phyloP scores from a whole-genome alignment of 2,888 invertebrate genomes.

The Onchidella celtica region DNA sequence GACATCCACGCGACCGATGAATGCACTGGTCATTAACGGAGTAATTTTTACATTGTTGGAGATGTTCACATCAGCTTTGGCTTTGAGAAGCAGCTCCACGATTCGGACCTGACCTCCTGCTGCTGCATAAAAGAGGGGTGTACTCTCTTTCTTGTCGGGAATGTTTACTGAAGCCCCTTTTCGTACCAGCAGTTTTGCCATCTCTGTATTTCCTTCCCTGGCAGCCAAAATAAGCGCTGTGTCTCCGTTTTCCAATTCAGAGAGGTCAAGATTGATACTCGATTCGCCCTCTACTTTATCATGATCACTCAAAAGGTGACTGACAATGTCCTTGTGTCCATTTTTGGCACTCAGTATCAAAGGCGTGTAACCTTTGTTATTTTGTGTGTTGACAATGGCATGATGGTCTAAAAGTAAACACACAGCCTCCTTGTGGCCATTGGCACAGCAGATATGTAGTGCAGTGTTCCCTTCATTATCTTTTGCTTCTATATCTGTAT shows the following conservation, averaged over 20 bases:
- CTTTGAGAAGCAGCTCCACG: neutral
- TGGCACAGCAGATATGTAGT: constrained; percentile 29
- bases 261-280: no score
- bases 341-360: constrained; percentile 31
- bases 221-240: no score
- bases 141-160: neutral
- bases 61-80: constrained; percentile 18
- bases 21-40: no score
- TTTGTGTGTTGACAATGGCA: no score
- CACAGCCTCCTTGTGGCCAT: no score
- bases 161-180: constrained; percentile 5
- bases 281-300: no score
- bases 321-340: constrained; percentile 25
- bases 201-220: constrained; percentile 20
- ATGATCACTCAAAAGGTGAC: no score
- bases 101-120: neutral
- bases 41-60: no score
- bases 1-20: neutral
- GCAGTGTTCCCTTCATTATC: constrained; percentile 39
- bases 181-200: neutral
- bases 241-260: no score
- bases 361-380: constrained; percentile 14
- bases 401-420: no score
- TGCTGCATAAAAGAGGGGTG: constrained; percentile 23
- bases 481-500: no score